Base-by-base conservation (phyloP, 2,113 vertebrate species). In the Cricetomys ansorgei region DNA sequence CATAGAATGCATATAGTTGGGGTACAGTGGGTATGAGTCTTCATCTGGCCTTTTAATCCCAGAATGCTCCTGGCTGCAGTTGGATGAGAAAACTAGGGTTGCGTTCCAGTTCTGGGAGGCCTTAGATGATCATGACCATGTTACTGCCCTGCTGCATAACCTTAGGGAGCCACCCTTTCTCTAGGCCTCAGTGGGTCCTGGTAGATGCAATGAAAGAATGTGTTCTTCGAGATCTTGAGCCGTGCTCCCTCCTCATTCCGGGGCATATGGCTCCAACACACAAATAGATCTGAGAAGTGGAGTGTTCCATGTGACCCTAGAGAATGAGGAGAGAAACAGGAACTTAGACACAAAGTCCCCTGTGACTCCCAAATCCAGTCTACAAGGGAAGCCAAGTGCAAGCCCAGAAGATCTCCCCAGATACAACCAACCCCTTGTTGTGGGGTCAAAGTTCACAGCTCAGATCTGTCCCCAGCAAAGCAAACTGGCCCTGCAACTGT, bases 401-500 rank as follows among this genome's bases (percentile, higher is more conserved):
- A 29, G 86, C 40, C 3, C 0, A 70, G 93, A 69, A 70, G 79
- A 37, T 31, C 43, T 86, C 95, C 88, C 72, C 57, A 7, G 43
- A 92, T 17, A 97, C 95, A 96, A 91, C 77, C 72, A 21, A 40
- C 29, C 83, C 77, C 88, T 97, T 96, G 96, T 92, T 91, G 34
- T 57, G 43, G 70, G 95, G 89, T 95, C 91, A 77, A 55, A 94
- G 94, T 93, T 67, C 94, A 84, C 89, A n/a, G 1, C 16, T 9
- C 90, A 94, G 70, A 69, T 86, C 91, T 76, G 77, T 94, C 88
- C 91, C 89, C 89, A 45, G 88, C 90, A 96, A 95, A 97, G 89
- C 93, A 97, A 97, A 97, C 89, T 43, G 92, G 95, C 95, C 91
- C 62, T 80, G 13, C 77, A 92, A 80, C 88, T 87, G 17, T 94